Conservation (phyloP, 2,113 vertebrate genomes). For the Sardina pilchardus region DNA sequence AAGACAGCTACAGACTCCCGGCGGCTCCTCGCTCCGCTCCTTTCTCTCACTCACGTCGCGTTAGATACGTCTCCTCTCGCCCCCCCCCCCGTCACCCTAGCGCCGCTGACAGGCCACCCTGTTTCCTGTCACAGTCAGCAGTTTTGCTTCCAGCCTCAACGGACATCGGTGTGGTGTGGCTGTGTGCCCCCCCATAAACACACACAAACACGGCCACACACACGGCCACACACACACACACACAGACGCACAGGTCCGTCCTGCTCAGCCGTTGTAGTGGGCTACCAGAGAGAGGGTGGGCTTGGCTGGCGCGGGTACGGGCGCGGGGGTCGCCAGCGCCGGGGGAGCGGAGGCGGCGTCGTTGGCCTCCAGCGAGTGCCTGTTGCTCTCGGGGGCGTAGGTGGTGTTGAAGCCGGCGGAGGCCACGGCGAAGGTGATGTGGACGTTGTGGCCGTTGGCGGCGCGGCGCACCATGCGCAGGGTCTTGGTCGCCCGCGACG, state of each 20-base stretch:
- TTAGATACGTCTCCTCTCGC: background rate
- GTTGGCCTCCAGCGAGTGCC: background rate
- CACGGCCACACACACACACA: conserved; percentile 22
- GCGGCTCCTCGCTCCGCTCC: background rate
- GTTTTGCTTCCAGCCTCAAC: background rate
- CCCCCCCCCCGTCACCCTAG: background rate
- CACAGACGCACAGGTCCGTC: background rate
- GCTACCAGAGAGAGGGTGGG: conserved; percentile 64
- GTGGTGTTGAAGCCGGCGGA: conserved; percentile 20
- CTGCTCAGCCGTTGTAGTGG: conserved; percentile 56
- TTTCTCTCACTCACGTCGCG: background rate
- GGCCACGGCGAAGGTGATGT: conserved; percentile 4
- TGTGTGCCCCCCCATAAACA: background rate
- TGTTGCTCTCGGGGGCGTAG: background rate
- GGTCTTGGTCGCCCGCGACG: conserved; percentile 59
- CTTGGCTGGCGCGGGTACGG: conserved; percentile 31
- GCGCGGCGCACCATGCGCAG: conserved; percentile 50
- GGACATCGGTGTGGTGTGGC: background rate
- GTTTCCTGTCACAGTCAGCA: background rate
- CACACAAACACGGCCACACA: background rate
- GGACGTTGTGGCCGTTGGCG: conserved; percentile 25
- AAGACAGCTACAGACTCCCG: background rate
- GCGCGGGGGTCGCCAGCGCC: background rate
- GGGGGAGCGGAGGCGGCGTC: conserved; percentile 24
- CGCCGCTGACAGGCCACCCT: background rate